phyloP scores from a whole-genome alignment of 2,113 vertebrate species.

The Tachuris rubrigastra region DNA sequence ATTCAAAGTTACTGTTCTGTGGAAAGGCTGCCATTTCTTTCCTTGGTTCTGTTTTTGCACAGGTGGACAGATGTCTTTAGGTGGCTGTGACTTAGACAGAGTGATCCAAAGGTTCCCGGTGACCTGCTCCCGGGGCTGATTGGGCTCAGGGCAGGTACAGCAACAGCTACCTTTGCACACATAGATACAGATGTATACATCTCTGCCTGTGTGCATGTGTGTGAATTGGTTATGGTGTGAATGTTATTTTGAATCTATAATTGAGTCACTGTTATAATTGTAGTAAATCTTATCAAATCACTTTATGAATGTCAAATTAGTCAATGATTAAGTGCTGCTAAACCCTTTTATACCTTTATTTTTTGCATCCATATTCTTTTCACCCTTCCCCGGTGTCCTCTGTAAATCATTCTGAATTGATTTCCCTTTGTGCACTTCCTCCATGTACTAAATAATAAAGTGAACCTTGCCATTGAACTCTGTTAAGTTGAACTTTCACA shows the following conservation, averaged over 20 bases:
- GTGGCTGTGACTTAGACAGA: neutral
- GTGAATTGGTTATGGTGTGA: neutral
- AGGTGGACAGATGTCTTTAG: neutral
- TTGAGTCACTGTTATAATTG: neutral
- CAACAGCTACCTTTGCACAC: neutral
- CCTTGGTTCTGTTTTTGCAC: neutral
- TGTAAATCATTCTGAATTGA: neutral
- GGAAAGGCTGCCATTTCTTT: neutral
- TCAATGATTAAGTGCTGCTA: neutral
- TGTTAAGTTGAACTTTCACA: neutral
- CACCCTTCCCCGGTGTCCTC: neutral
- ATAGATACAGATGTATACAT: no score
- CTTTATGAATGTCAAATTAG: neutral
- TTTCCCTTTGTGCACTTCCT: neutral
- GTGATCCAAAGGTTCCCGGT: rapidly evolving
- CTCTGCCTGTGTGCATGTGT: neutral
- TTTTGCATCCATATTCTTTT: neutral
- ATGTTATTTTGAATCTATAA: neutral
- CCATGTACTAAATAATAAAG: neutral
- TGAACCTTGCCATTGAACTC: neutral
- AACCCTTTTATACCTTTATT: neutral
- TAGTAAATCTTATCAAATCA: neutral
- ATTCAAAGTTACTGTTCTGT: neutral
- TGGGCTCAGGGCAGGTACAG: neutral
- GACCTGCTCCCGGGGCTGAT: neutral